phyloP scores from a whole-genome alignment of 2,797 vertebrate genomes.

The Limnodromus scolopaceus region DNA sequence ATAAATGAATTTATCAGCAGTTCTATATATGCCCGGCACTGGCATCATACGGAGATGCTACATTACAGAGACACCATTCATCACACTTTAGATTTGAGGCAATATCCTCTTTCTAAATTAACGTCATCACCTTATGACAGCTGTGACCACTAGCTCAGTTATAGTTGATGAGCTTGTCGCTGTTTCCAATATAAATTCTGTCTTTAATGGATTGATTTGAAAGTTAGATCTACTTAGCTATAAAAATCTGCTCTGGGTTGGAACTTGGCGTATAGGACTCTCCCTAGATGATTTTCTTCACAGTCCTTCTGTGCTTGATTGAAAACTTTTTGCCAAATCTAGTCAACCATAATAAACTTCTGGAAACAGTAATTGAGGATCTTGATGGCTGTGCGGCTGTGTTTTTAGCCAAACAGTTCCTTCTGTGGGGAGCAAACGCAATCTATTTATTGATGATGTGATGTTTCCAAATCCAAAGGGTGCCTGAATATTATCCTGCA shows the following conservation, averaged over 20 bases:
- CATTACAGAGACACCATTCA: constrained; percentile 26
- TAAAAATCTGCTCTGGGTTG: constrained; percentile 24
- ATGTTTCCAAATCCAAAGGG: neutral
- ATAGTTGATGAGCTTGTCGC: constrained; percentile 3
- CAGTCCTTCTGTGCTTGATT: constrained; percentile 26
- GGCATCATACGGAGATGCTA: neutral
- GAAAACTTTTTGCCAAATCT: constrained; percentile 45
- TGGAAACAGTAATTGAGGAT: constrained; percentile 19
- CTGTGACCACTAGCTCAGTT: constrained; percentile 20
- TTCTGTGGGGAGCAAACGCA: neutral
- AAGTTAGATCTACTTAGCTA: constrained; percentile 17
- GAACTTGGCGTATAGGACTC: neutral
- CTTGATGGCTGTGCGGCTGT: neutral
- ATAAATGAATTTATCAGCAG: constrained; percentile 26
- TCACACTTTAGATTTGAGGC: constrained; percentile 44
- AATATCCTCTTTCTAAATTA: constrained; percentile 57
- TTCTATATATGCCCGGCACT: neutral
- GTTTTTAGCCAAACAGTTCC: neutral
- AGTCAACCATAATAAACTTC: constrained; percentile 32
- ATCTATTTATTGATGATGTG: neutral
- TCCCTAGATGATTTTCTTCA: constrained; percentile 13
- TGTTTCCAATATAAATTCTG: constrained; percentile 39
- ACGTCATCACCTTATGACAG: constrained; percentile 43
- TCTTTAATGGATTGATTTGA: constrained; percentile 44
- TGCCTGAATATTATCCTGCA: neutral